phyloP scores from a whole-genome alignment of 1,140 invertebrate species.

The Rhagoletis pomonella region DNA sequence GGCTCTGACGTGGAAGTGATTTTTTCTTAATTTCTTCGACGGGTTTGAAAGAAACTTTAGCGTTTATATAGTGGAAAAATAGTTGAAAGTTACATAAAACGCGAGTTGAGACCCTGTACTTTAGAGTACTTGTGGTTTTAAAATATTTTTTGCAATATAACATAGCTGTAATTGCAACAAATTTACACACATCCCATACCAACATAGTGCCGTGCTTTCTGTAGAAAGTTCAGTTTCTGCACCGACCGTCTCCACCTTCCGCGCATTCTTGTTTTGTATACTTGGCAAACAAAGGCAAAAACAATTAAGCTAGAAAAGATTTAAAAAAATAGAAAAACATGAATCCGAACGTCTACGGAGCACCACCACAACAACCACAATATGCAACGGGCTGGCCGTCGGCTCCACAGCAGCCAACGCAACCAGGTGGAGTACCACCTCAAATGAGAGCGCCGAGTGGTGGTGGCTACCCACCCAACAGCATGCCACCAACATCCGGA shows the following conservation, averaged over 20 bases:
- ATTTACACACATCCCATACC: neutral
- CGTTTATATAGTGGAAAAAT: neutral
- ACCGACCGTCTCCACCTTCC: neutral
- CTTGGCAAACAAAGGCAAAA: neutral
- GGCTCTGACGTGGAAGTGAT: conserved; percentile 71
- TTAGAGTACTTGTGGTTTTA: neutral
- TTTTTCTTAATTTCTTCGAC: conserved; percentile 51
- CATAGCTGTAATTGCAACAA: neutral
- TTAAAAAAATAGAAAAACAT: conserved; percentile 11
- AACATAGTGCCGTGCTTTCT: neutral
- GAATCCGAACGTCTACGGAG: conserved; percentile 57
- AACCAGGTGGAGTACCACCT: conserved; percentile 62
- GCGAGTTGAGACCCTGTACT: neutral
- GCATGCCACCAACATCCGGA: conserved; percentile 19
- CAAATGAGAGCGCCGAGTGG: conserved; percentile 59
- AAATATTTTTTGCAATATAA: neutral
- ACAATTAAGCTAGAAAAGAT: neutral
- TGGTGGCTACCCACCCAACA: conserved; percentile 66
- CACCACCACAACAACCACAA: conserved; percentile 54
- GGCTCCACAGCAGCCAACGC: conserved; percentile 44
- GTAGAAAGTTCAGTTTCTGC: conserved; percentile 40
- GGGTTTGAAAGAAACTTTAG: conserved; percentile 6
- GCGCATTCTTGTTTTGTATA: neutral
- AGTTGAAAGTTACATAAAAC: neutral
- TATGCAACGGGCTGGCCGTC: conserved; percentile 43